These are phyloP conservation scores for Antechinus flavipes DNA, from an alignment of 2,113 vertebrate genomes.

Conservation along the genomic window DNA sequence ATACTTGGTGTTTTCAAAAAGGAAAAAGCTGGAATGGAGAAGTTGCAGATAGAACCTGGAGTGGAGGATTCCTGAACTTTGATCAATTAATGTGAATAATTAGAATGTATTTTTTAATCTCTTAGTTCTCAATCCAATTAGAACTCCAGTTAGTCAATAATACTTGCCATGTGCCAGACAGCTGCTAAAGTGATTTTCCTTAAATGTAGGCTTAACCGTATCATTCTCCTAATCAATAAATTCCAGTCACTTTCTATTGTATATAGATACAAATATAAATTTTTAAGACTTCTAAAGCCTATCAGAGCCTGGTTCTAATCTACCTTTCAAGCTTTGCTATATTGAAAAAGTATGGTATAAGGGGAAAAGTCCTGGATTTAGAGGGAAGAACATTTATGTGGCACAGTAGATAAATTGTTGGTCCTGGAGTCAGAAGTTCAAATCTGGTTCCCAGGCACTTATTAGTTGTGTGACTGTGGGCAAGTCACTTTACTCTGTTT, in stretches of 20 bases:
- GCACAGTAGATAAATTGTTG: neutral
- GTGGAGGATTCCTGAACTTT: too few relatives aligned
- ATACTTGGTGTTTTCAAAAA: too few relatives aligned
- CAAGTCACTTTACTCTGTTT: too few relatives aligned
- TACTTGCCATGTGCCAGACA: neutral
- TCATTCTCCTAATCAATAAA: neutral
- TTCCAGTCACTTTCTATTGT: neutral
- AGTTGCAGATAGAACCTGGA: too few relatives aligned
- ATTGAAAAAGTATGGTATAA: neutral
- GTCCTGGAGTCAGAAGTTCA: neutral
- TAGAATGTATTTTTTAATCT: neutral
- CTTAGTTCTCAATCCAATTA: neutral
- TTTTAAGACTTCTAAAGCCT: neutral
- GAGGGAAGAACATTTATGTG: neutral
- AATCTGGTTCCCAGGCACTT: neutral
- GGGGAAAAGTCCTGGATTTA: neutral
- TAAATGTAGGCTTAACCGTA: neutral
- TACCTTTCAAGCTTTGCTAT: neutral
- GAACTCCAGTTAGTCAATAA: neutral
- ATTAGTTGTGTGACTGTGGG: neutral
- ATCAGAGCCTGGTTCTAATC: neutral
- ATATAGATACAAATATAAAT: neutral
- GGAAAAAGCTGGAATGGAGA: too few relatives aligned
- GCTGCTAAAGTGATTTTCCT: neutral
- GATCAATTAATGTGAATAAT: too few relatives aligned